These are phyloP conservation scores for Podiceps cristatus DNA, from an alignment of 2,113 vertebrate species.

Conservation along the genomic window DNA sequence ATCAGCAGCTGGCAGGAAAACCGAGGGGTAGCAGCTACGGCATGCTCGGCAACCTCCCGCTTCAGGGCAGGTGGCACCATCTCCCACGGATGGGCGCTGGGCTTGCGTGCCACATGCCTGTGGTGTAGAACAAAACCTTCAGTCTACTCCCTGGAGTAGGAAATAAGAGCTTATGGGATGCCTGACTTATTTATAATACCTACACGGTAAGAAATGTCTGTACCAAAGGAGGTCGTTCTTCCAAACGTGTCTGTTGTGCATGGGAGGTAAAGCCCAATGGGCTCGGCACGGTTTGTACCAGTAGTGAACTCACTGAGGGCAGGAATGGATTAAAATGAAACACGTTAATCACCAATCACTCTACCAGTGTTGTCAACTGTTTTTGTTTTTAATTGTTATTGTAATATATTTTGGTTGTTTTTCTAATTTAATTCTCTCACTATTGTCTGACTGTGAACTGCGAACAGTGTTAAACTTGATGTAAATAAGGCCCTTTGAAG, in stretches of 20 bases:
- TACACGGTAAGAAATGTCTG: neutral
- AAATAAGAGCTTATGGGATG: neutral
- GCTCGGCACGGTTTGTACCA: neutral
- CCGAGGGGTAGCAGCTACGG: fast-evolving
- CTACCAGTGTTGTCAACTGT: conserved; percentile 81
- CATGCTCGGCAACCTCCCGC: neutral
- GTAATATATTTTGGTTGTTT: conserved; percentile 92
- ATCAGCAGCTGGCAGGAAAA: neutral
- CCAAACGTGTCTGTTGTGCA: neutral
- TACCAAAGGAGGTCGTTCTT: conserved; percentile 64
- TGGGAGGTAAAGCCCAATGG: neutral
- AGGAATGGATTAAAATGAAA: conserved; percentile 34
- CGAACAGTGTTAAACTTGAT: conserved; percentile 99
- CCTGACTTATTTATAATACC: neutral
- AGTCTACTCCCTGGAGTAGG: neutral
- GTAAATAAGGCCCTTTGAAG: conserved; percentile 87
- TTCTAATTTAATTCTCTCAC: conserved; percentile 96
- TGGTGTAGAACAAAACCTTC: neutral
- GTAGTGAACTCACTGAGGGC: conserved; percentile 37
- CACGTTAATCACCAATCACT: conserved; percentile 66
- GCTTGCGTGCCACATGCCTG: neutral
- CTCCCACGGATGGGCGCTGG: neutral
- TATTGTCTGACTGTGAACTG: conserved; percentile 99
- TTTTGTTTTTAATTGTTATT: conserved; percentile 86
- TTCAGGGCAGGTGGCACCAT: neutral